Conservation (phyloP, 2,888 invertebrate species). For the Aelia acuminata region DNA sequence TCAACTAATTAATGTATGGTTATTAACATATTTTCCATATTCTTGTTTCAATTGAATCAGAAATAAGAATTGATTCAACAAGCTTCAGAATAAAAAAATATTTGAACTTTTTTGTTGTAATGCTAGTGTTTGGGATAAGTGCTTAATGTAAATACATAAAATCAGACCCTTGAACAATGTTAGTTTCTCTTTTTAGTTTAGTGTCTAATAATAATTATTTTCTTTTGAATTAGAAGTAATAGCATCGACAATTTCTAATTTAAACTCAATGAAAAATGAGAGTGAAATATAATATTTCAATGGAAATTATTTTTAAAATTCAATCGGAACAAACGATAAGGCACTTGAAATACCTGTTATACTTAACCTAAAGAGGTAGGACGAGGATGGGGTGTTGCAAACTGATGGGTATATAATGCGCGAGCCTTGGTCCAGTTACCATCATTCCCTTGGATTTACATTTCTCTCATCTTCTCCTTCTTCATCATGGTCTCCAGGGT, state of each 20-base stretch:
- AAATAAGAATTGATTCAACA: too few relatives aligned
- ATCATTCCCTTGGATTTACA: not conserved
- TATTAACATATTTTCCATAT: too few relatives aligned
- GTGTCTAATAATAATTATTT: too few relatives aligned
- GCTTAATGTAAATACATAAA: too few relatives aligned
- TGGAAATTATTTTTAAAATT: not conserved
- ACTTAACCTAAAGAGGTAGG: slow-evolving; percentile 61
- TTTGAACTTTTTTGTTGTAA: too few relatives aligned
- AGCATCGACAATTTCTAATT: not conserved
- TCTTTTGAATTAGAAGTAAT: too few relatives aligned
- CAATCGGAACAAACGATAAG: not conserved
- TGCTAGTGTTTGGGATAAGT: too few relatives aligned
- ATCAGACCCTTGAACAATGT: too few relatives aligned
- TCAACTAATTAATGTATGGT: too few relatives aligned
- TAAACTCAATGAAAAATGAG: not conserved
- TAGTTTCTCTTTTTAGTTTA: too few relatives aligned
- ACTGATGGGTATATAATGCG: slow-evolving; percentile 8
- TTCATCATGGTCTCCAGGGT: slow-evolving; percentile 39
- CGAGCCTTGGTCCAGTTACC: not conserved
- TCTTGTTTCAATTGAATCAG: too few relatives aligned
- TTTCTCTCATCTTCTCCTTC: not conserved
- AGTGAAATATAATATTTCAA: not conserved
- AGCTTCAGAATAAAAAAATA: too few relatives aligned
- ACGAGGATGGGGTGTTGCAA: slow-evolving; percentile 36
- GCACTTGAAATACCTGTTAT: slow-evolving; percentile 40